Evolutionary conservation across 2,113 vertebrate species (phyloP).

Genomic region (Pardalotus punctatus): DNA sequence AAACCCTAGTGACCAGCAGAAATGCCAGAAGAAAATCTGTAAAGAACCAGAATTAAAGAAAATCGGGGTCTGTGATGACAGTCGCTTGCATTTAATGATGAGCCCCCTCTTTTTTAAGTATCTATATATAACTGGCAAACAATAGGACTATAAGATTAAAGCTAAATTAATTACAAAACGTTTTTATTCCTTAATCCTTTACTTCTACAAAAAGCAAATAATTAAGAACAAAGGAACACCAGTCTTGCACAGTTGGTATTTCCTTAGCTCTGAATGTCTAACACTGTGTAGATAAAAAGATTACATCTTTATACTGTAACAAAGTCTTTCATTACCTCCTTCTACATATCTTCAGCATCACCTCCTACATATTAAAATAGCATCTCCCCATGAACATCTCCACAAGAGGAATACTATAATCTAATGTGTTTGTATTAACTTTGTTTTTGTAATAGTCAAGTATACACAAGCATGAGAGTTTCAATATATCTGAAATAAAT

Average conservation of each 20-base stretch:
- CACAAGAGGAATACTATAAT: background rate
- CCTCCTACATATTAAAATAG: background rate
- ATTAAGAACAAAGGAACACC: background rate
- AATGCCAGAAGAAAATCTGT: background rate
- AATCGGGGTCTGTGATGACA: background rate
- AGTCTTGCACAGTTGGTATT: background rate
- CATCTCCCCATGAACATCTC: background rate
- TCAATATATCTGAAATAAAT: background rate
- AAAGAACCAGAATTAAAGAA: background rate
- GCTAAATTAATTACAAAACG: background rate
- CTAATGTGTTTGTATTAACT: background rate
- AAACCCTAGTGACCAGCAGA: background rate
- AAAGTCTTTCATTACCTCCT: background rate
- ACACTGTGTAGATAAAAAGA: background rate
- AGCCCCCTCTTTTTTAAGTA: background rate
- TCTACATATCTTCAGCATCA: background rate
- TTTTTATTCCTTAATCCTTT: background rate
- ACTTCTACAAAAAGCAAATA: background rate
- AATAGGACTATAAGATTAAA: background rate
- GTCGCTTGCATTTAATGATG: background rate
- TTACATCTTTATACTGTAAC: background rate
- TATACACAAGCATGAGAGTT: background rate
- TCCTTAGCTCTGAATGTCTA: background rate
- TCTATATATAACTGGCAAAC: background rate
- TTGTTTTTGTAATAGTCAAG: background rate